Evolutionary conservation across 2,888 invertebrate genomes (phyloP), one percentile per base, ranked within the genome.

Genomic region (Ceriagrion tenellum): DNA sequence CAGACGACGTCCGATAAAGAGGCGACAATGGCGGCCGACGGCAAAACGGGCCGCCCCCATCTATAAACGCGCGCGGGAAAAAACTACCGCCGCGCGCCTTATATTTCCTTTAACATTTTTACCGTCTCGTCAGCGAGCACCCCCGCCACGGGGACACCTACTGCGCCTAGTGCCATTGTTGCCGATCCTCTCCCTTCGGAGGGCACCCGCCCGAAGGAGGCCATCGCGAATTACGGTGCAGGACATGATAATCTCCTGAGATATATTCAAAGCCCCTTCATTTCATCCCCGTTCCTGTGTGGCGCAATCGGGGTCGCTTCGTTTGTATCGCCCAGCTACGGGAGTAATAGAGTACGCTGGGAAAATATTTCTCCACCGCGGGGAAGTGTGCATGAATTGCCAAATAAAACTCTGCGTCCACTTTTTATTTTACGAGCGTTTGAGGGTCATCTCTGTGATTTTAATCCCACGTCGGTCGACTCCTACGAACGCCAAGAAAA

Each of bases 161-260:
- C 81, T 13, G 81, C 35, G 81, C 35, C 35, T 8, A 13, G 30
- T 26, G 13, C 35, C 35, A 18, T 23, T 26, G 23, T 26, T n/a
- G 23, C n/a, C 69, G n/a, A 13, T 26, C 12, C 81, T 35, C 81
- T 35, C 69, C 69, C 47, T 47, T 2, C 8, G 47, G 47, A 69
- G 69, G 69, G 81, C 35, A 35, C 13, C 81, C 81, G n/a, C 8
- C 69, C 81, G 4, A 35, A 23, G 69, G 26, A 69, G 81, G 81
- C 35, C 81, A n/a, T 13, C 35, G 81, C 81, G 35, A 35, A 81
- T 81, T 81, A 30, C 81, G 35, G 81, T 18, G 81, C 47, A n/a
- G 26, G 81, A 81, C 81, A 18, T 35, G 81, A 81, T 81, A 81
- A 81, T 81, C 81, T 81, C 30, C 4, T 81, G 81, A 81, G 81